Base-by-base conservation (phyloP, 2,113 vertebrate genomes). In the Tricholaema leucomelas region DNA sequence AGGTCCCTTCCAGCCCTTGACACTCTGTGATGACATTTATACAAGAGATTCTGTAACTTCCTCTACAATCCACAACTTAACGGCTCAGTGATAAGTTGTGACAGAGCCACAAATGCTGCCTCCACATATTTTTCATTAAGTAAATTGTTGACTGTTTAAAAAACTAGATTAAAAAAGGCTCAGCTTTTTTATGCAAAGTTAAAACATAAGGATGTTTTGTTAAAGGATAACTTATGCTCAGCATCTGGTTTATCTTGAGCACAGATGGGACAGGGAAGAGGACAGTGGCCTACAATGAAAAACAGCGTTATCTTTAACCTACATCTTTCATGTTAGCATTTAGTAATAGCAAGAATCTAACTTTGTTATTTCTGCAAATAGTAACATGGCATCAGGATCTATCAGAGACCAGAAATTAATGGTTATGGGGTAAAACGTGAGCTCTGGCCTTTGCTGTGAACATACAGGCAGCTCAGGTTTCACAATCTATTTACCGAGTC, bases 301-400 rank as follows among this genome's bases (percentile, higher is more conserved):
- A 95, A 64, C 73, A 92, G 15, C 0, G 0, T 90, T 93, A 96
- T 95, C 91, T 92, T 87, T 89, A 95, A 96, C 92, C 89, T 95
- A 92, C 69, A 93, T 94, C 91, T 96, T 25, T 2, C 48, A 52
- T 7, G 64, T 71, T 77, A 90, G 75, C 79, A 76, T 93, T 94
- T 85, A 74, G 67, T 59, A 91, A 92, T 11, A 72, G 81, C 60
- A 59, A 80, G 56, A 91, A 90, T 64, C 60, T 83, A 72, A 81
- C 56, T 69, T 48, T 20, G 31, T 48, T 83, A 73, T 80, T 80
- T 92, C 89, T 80, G 81, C 81, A 91, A 92, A 95, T 31, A 96
- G 88, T 21, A 92, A 76, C 56, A 55, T 7, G 40, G 88, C 64
- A 82, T 24, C 7, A 2, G 64, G 90, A 76, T 52, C 71, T 40